These are phyloP conservation scores for Danionella dracula DNA, from an alignment of 2,797 vertebrate genomes.

Conservation along the genomic window DNA sequence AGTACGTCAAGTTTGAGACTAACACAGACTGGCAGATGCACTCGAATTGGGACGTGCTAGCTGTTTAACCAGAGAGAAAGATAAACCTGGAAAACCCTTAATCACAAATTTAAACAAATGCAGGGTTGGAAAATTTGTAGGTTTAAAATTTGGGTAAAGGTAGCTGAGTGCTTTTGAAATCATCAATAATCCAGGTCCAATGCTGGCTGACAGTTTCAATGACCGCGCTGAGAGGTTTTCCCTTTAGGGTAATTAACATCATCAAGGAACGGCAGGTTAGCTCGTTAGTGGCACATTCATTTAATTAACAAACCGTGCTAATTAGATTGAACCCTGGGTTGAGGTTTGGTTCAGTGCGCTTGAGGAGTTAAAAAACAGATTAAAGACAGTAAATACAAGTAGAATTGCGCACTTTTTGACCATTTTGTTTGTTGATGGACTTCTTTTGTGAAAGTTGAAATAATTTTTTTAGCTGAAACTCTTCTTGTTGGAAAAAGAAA, in stretches of 20 bases:
- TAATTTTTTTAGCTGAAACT: no score
- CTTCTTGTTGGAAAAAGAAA: no score
- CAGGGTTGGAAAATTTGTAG: no score
- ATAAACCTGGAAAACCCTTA: not conserved
- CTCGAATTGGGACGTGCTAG: not conserved
- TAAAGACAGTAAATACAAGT: conserved; percentile 3
- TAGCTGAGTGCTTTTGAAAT: conserved; percentile 44
- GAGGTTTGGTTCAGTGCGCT: conserved; percentile 43
- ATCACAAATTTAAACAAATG: no score
- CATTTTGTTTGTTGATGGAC: no score
- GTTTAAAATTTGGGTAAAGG: no score
- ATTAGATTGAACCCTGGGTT: conserved; percentile 58
- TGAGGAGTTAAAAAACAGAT: conserved; percentile 34
- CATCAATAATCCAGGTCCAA: conserved; percentile 56
- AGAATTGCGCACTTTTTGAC: no score
- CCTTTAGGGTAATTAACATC: conserved; percentile 71
- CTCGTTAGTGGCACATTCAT: conserved; percentile 71
- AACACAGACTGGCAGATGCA: conserved; percentile 2
- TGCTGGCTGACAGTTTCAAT: conserved; percentile 71
- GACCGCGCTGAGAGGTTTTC: conserved; percentile 66
- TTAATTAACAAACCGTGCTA: conserved; percentile 69
- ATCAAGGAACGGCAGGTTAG: conserved; percentile 75
- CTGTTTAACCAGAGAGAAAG: not conserved
- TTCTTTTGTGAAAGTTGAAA: no score
- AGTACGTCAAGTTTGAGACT: conserved; percentile 2